Evolutionary conservation across 2,797 vertebrate species (phyloP), one percentile per base, ranked within the genome.

Genomic region (Enteromius viviparus): DNA sequence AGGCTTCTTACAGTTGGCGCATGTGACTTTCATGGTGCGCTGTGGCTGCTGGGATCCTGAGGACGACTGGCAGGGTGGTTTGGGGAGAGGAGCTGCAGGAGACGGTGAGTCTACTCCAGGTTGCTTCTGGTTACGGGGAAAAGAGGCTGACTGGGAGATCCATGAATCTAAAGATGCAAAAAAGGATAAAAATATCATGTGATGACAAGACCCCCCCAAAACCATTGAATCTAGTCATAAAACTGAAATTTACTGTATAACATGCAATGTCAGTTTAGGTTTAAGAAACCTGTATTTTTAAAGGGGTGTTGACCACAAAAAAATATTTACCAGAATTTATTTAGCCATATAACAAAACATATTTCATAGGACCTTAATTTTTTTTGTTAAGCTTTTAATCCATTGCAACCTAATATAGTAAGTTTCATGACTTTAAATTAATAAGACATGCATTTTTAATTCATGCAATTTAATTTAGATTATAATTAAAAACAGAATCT

Each of bases 1-100:
- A 90, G 98, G 98, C 91, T 99, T 99, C 92, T 98, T 99, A 93
- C 98, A 99, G 94, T 99, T 98, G 78, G 98, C 98, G 86, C 98
- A 99, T 14, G 98, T 99, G 90, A 99, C 97, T 96, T 99, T 99
- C 90, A 99, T 97, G 60, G 97, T 96, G 90, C 97, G 96, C 69
- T 96, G 94, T 82, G 96, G 93, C 86, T 95, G 96, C 66, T 98
- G 96, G 70, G 96, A 94, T 87, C 95, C 90, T 78, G 95, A 92
- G 94, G 95, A 95, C 89, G 97, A 94, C 96, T 96, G 94, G 88
- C 97, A 96, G 86, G 97, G 96, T 85, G 97, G 96, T 91, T 98
- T 99, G 87, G 97, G 96, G 88, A 97, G 95, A 2, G 96, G 97
- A 87, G 97, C 96, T 90, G 97, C 96, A 51, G 97, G 94, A 72